Evolutionary conservation across 2,888 invertebrate genomes (phyloP).

Genomic region (Sarcophaga variegata): DNA sequence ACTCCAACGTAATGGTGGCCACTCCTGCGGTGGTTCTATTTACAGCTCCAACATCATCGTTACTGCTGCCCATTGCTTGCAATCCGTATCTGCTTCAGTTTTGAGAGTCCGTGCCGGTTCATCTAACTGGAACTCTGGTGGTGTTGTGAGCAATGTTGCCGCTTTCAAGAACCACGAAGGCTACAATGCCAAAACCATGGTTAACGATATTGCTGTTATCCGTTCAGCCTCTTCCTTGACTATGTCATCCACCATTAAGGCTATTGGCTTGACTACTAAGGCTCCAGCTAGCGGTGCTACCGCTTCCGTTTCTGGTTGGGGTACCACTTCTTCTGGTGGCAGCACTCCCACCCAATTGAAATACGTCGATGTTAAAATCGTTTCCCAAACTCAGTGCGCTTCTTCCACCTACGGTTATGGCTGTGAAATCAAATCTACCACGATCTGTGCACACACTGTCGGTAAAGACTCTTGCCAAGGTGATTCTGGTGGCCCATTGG

Average conservation of each 20-base stretch:
- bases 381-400: conserved; percentile 81
- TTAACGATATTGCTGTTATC: conserved; percentile 84
- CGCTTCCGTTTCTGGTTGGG: conserved; percentile 73
- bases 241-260: conserved; percentile 79
- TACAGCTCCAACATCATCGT: conserved; percentile 82
- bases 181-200: conserved; percentile 82
- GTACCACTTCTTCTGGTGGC: conserved; percentile 72
- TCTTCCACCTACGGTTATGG: conserved; percentile 80
- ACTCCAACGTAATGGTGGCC: conserved; percentile 79
- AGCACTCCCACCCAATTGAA: conserved; percentile 79
- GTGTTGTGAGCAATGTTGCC: conserved; percentile 77
- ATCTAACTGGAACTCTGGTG: conserved; percentile 77
- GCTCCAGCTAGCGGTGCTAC: conserved; percentile 70
- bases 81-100: conserved; percentile 63
- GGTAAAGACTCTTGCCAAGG: conserved; percentile 77
- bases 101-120: conserved; percentile 70
- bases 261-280: conserved; percentile 79
- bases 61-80: conserved; percentile 85
- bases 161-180: conserved; percentile 78
- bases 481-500: conserved; percentile 42
- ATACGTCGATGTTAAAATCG: conserved; percentile 79
- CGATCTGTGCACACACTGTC: conserved; percentile 75
- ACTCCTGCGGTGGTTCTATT: conserved; percentile 84
- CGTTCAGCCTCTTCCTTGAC: conserved; percentile 82
- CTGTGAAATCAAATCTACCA: conserved; percentile 66